These are phyloP conservation scores for Yponomeuta plumbellus DNA, from an alignment of 2,888 invertebrate genomes.

Conservation along the genomic window DNA sequence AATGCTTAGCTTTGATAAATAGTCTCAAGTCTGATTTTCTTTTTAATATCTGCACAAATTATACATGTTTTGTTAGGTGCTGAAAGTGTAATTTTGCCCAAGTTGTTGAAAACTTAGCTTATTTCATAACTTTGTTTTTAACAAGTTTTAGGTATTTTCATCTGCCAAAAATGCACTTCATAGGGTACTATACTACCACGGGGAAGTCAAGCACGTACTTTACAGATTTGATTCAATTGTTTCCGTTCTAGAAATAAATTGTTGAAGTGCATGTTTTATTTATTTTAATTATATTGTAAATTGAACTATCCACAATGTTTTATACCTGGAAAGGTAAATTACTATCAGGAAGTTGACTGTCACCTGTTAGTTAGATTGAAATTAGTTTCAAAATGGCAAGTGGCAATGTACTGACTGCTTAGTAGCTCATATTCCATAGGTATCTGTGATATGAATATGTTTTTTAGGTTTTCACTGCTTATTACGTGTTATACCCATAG, in stretches of 20 bases:
- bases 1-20: neutral
- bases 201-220: neutral
- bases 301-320: slow-evolving; percentile 38
- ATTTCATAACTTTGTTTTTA: too few species aligned
- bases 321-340: slow-evolving; percentile 52
- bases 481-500: neutral
- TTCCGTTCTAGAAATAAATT: slow-evolving; percentile 31
- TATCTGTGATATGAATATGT: slow-evolving; percentile 61
- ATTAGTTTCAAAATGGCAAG: neutral
- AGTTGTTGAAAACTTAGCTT: too few species aligned
- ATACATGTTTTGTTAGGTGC: neutral
- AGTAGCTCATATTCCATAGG: slow-evolving; percentile 58
- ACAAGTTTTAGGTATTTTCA: neutral
- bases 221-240: slow-evolving; percentile 32
- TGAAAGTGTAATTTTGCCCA: too few species aligned
- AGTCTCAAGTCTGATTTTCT: slow-evolving; percentile 1
- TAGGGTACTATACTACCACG: neutral
- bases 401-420: neutral
- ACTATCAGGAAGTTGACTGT: slow-evolving; percentile 28
- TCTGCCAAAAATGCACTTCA: neutral
- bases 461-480: slow-evolving; percentile 29
- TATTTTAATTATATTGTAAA: slow-evolving; percentile 42
- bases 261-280: slow-evolving; percentile 60
- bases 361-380: neutral
- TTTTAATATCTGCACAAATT: neutral